Evolutionary conservation across 2,113 vertebrate genomes (phyloP).

Genomic region (Saguinus midas): DNA sequence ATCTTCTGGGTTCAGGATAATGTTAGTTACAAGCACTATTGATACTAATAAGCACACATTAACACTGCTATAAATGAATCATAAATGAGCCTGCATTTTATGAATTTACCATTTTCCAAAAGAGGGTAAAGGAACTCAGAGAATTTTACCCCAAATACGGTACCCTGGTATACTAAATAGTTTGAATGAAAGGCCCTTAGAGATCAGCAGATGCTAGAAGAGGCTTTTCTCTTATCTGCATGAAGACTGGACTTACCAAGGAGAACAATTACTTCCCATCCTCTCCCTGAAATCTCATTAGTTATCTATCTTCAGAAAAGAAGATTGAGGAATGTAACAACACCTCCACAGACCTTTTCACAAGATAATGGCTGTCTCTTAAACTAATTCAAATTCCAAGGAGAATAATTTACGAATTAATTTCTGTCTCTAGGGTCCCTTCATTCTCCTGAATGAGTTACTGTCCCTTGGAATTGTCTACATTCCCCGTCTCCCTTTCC

Average conservation of each 20-base stretch:
- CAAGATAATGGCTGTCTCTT: background rate
- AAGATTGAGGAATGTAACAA: background rate
- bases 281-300: background rate
- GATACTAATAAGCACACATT: background rate
- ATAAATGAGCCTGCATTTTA: background rate
- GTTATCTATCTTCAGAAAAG: background rate
- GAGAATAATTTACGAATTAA: background rate
- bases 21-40: background rate
- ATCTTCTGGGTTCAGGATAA: background rate
- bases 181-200: background rate
- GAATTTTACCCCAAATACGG: background rate
- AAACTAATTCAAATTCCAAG: background rate
- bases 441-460: background rate
- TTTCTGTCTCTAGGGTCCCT: background rate
- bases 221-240: background rate
- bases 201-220: background rate
- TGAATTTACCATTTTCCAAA: background rate
- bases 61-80: background rate
- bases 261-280: background rate
- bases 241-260: background rate
- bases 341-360: background rate
- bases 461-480: background rate
- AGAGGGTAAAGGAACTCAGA: background rate
- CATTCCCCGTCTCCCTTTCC: background rate
- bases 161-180: background rate